Percentiles rank a stretch among this genome's conserved stretches.
These are phyloP conservation scores for Philonicus albiceps DNA, from an alignment of 2,888 invertebrate species.

Conservation along the genomic window DNA sequence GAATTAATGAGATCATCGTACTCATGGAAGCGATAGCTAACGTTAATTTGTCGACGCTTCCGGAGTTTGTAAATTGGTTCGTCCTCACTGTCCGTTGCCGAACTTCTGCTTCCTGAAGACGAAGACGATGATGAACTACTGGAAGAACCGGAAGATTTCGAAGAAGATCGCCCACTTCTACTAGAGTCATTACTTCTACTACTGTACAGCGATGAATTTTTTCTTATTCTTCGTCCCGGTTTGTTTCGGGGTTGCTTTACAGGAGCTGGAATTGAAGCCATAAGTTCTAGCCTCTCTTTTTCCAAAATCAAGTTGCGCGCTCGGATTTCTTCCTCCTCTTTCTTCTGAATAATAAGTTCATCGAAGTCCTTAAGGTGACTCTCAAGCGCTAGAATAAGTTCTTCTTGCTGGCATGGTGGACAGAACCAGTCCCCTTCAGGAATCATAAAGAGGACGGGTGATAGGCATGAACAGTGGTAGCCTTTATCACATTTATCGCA, in stretches of 20 bases:
- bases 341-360: constrained; percentile 69
- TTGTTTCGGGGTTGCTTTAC: constrained; percentile 52
- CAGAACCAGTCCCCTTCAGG: constrained; percentile 99
- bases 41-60: constrained; percentile 79
- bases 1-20: constrained; percentile 96
- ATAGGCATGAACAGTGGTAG: constrained; percentile 96
- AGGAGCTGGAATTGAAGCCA: constrained; percentile 48
- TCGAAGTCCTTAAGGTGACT: constrained; percentile 80
- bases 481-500: constrained; percentile 96
- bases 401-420: constrained; percentile 94
- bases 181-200: constrained; percentile 46
- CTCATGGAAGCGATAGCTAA: constrained; percentile 88
- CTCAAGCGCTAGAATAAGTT: constrained; percentile 75
- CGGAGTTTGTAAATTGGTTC: constrained; percentile 86
- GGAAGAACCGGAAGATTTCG: constrained; percentile 47
- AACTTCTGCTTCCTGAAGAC: constrained; percentile 52
- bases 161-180: constrained; percentile 51
- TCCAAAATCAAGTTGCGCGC: constrained; percentile 51
- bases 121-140: constrained; percentile 49
- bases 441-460: constrained; percentile 90
- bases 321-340: constrained; percentile 51
- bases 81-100: constrained; percentile 65
- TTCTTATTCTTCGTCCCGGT: constrained; percentile 44
- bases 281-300: constrained; percentile 60
- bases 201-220: not conserved